Base-by-base conservation (phyloP, 2,797 vertebrate species). In the Fratercula arctica region DNA sequence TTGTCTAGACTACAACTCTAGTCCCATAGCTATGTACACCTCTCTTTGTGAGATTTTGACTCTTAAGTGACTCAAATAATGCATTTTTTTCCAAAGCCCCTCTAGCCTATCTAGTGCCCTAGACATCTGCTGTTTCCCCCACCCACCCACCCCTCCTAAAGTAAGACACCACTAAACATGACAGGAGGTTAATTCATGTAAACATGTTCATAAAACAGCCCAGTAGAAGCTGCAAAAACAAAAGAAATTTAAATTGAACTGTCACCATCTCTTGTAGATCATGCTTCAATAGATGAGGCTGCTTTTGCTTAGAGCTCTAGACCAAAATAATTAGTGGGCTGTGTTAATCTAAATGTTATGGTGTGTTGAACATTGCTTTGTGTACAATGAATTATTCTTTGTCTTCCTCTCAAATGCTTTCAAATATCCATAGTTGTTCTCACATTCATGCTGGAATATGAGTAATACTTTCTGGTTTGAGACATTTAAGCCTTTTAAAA, bases 361-460 rank as follows among this genome's bases (percentile, higher is more conserved):
- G 54, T 85, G 74, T 16, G 33, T 16, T 94, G 83, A 91, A 63
- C 25, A 45, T 67, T 78, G 48, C 39, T 79, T 80, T 20, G 1
- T 51, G 35, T 79, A 70, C 60, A 94, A 73, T 68, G 18, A 89
- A 79, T 94, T 93, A 57, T 51, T 90, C 39, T 88, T 94, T 86
- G 48, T 64, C 50, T 91, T 80, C 43, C 43, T 67, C 93, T 91
- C 64, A 89, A 76, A 74, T 2, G 5, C 24, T 93, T 91, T 87
- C 25, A 60, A 39, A 29, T 68, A 78, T 60, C n/a, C 31, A 41
- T 33, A 68, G 43, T 17, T 80, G 59, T 86, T 90, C 73, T 78
- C 53, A 45, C 16, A 35, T 77, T 63, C 2, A 1, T 86, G 39
- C 57, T 84, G 48, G 69, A 61, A 92, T 88, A 92, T 78, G 21